phyloP scores from a whole-genome alignment of 2,888 invertebrate species.

The Galerucella nymphaeae region DNA sequence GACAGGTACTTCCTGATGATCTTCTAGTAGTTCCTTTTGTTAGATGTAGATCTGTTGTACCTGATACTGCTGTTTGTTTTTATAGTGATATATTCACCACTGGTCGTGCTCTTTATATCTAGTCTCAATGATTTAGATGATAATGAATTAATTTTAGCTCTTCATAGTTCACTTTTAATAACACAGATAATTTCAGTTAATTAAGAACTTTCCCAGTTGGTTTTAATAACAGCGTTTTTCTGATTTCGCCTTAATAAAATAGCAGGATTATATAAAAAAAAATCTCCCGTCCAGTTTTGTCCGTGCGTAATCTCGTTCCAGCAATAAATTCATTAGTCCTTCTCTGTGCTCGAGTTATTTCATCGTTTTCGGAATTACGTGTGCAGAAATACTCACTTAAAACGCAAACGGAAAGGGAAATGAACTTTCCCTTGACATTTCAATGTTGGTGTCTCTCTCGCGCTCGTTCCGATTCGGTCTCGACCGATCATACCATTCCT shows the following conservation, averaged over 20 bases:
- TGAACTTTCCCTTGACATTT: conserved; percentile 47
- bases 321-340: conserved; percentile 3
- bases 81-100: too few relatives aligned
- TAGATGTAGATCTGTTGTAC: too few relatives aligned
- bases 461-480: not conserved
- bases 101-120: too few relatives aligned
- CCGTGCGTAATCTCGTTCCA: not conserved
- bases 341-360: conserved; percentile 27
- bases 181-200: too few relatives aligned
- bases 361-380: conserved; percentile 36
- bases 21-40: too few relatives aligned
- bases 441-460: conserved; percentile 10
- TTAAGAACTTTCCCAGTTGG: too few relatives aligned
- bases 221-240: not conserved
- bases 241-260: not conserved
- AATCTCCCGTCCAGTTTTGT: not conserved
- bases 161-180: too few relatives aligned
- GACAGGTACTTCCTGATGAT: too few relatives aligned
- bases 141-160: too few relatives aligned
- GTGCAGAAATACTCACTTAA: conserved; percentile 31
- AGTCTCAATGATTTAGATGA: too few relatives aligned
- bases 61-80: too few relatives aligned
- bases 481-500: conserved; percentile 34
- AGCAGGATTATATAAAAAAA: not conserved
- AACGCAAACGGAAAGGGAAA: conserved; percentile 42